Evolutionary conservation across 2,888 invertebrate species (phyloP).

Genomic region (Pristionchus entomophagus): DNA sequence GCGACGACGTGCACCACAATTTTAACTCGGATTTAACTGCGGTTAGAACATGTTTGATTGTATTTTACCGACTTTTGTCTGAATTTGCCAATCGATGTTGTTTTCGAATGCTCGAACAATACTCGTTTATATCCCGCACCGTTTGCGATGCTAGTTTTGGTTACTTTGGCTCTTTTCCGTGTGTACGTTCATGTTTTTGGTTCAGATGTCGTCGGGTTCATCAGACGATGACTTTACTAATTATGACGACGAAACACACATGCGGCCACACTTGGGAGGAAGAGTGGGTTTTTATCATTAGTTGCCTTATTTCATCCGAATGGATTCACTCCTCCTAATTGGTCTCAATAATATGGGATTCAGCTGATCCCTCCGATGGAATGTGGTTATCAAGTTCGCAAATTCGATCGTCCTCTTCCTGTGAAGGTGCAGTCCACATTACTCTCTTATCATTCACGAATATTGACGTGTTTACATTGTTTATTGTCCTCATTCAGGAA

Average conservation of each 20-base stretch:
- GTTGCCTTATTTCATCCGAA: not conserved
- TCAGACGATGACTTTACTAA: not conserved
- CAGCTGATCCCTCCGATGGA: not conserved
- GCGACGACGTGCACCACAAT: no score
- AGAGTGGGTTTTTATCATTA: not conserved
- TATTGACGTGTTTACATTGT: not conserved
- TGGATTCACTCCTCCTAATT: not conserved
- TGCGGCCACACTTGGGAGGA: no score
- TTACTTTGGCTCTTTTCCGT: no score
- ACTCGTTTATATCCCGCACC: no score
- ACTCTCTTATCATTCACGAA: not conserved
- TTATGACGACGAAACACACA: not conserved
- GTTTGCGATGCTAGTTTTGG: no score
- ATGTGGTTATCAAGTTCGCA: not conserved
- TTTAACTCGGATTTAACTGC: no score
- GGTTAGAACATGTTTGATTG: no score
- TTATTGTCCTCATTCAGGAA: not conserved
- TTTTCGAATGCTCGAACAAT: no score
- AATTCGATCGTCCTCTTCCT: conserved; percentile 23
- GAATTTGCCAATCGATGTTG: no score
- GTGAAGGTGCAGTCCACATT: not conserved
- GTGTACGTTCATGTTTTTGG: no score
- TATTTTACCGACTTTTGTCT: no score
- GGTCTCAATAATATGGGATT: not conserved
- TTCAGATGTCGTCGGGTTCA: no score